Evolutionary conservation across 2,113 vertebrate genomes (phyloP).

Genomic region (Typhlomys cinereus): DNA sequence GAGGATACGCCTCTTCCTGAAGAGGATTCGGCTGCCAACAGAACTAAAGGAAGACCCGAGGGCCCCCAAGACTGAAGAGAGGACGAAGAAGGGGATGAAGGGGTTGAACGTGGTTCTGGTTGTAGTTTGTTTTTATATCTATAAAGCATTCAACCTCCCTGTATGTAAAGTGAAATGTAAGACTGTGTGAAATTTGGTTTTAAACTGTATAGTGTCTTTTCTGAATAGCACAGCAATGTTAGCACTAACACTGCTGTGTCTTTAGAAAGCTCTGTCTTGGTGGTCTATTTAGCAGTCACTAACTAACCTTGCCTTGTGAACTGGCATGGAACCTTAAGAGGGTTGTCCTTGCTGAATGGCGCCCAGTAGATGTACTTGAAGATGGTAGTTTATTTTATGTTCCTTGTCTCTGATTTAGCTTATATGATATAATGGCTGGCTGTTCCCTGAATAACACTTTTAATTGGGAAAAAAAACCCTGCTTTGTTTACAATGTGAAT

Average conservation of each 20-base stretch:
- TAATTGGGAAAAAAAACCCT: constrained; percentile 82
- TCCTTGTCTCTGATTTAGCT: constrained; percentile 91
- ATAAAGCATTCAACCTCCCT: constrained; percentile 94
- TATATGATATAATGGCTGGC: constrained; percentile 81
- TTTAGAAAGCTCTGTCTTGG: constrained; percentile 82
- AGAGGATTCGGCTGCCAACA: constrained; percentile 95
- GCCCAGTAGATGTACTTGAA: no score
- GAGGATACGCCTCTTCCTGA: constrained; percentile 98
- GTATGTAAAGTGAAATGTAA: constrained; percentile 89
- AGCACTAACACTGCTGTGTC: constrained; percentile 92
- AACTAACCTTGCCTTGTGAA: constrained; percentile 88
- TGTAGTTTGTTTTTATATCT: constrained; percentile 92
- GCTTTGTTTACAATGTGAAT: constrained; percentile 98
- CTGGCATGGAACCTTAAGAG: constrained; percentile 88
- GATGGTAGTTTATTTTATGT: no score
- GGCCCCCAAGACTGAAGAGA: constrained; percentile 92
- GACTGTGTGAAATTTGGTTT: no score
- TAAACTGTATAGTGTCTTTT: constrained; percentile 93
- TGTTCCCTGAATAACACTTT: background rate
- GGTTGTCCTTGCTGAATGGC: constrained; percentile 92
- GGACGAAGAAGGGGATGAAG: constrained; percentile 96
- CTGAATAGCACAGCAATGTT: constrained; percentile 97
- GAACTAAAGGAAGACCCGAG: constrained; percentile 93
- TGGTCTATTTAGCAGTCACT: constrained; percentile 91
- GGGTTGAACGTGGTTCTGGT: constrained; percentile 86